Base-by-base conservation (phyloP, 2,888 invertebrate species). In the Cheiracanthium punctorium region DNA sequence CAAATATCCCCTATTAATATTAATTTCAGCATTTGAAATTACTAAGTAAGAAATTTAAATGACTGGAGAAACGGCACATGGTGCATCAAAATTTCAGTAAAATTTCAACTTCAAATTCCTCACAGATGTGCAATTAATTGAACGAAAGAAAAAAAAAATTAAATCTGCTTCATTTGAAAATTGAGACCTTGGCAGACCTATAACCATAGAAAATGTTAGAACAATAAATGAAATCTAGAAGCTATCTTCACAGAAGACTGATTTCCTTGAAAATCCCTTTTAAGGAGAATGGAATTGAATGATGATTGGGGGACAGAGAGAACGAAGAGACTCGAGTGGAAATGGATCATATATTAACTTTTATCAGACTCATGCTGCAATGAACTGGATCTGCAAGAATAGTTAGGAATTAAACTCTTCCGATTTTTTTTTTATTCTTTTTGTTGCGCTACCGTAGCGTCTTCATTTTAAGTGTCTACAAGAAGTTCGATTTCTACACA, bases 311-410 rank as follows among this genome's bases (percentile, higher is more conserved):
- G 24, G 48, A 17, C 4, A 5, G 58, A 58, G 58, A 2, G 24
- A 58, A 58, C 58, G 58, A 24, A 58, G 58, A 58, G 12, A 58
- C 24, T 58, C 58, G 58, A 58, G 58, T 58, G 58, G 58, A 58
- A 58, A 58, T 58, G 58, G 58, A 58, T 58, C 58, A 58, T 58
- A 58, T 58, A 58, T 58, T 58, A 58, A 58, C 24, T 58, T 58
- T 58, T 58, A 58, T 58, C 58, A 58, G 58, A 48, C 7, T 58
- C 58, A 58, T 24, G 58, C 58, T 58, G 58, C 58, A 58, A 24
- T 58, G 58, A 58, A 24, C 24, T 48, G 10, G 43, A 48, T 48
- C 43, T 48, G 43, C 43, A 48, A 48, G 58, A 58, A 58, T 58
- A 17, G 58, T 24, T 58, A 12, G 5, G 58, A 58, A 58, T 58